A percentile compares a stretch with the other conserved stretches of the same genome.
Evolutionary conservation across 2,113 vertebrate genomes (phyloP).

Genomic region (Spheniscus mendiculus): DNA sequence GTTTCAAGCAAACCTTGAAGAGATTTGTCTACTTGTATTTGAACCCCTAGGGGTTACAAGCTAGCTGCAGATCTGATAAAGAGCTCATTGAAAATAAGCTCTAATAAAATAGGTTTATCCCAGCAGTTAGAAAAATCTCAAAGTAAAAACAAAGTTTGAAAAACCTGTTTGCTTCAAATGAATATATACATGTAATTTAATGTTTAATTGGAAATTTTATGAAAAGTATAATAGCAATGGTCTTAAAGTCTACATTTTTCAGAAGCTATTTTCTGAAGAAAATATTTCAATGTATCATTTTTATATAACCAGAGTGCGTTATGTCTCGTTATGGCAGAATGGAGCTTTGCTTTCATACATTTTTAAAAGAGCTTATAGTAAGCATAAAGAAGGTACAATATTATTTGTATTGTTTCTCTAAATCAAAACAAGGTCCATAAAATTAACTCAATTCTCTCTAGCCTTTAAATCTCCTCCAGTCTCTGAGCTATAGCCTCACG

Average conservation of each 20-base stretch:
- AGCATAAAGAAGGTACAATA: conserved; percentile 40
- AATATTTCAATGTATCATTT: conserved; percentile 47
- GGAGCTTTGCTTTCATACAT: conserved; percentile 52
- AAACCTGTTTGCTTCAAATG: neutral
- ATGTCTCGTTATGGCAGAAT: neutral
- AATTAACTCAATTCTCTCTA: conserved; percentile 58
- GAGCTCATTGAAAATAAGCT: conserved; percentile 53
- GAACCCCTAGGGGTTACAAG: neutral
- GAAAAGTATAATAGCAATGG: neutral
- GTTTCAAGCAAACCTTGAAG: neutral
- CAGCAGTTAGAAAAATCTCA: neutral
- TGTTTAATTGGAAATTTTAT: conserved; percentile 40
- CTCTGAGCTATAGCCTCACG: neutral
- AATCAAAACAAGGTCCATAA: conserved; percentile 70
- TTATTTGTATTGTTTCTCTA: conserved; percentile 66
- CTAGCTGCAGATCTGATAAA: conserved; percentile 23
- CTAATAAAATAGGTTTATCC: neutral
- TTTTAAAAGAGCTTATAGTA: conserved; percentile 55
- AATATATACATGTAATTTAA: neutral
- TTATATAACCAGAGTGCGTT: conserved; percentile 17
- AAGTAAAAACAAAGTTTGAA: conserved; percentile 47
- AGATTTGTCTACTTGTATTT: neutral
- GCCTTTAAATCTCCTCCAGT: conserved; percentile 45
- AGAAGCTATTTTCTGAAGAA: conserved; percentile 34
- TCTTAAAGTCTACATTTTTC: conserved; percentile 9